Evolutionary conservation across 2,888 invertebrate species (phyloP), one percentile per base, ranked within the genome.

Genomic region (Nebria brevicollis): DNA sequence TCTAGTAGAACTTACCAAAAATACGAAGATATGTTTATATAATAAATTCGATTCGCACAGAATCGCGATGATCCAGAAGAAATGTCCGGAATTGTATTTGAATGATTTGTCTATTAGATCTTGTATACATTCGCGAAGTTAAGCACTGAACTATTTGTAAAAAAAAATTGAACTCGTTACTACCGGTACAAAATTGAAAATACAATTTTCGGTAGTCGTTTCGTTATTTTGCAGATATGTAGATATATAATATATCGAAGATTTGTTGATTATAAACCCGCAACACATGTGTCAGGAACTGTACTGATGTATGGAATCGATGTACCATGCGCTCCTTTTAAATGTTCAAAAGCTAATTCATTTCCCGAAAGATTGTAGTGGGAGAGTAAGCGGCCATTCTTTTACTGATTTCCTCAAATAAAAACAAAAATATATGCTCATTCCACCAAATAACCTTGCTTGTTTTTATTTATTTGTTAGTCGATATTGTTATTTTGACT

Each of bases 11-110:
- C 54, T 54, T 13, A 54, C 54, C 54, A 13, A 54, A 8, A 54
- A 54, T 54, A 54, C 8, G 54, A 54, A 1, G 54, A 54, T 54
- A 7, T 7, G 11, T 66, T 43, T 66, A 66, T 66, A 65, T n/a
- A 74, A 34, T n/a, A 41, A 20, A 75, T 80, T 72, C 75, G 66
- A 75, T 80, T 70, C 80, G 80, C 54, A 80, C 80, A 72, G 75
- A 80, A 43, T 77, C 72, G 41, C 79, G 80, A 74, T 66, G 77
- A 7, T 81, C 82, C 82, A 83, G 83, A 72, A 89, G 83, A 85
- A 89, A 90, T 66, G 89, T 91, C 82, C 91, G 89, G 85, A 91
- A 91, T 84, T 91, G 90, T 82, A 91, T 87, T 86, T 91, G 90
- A 82, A 91, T 91, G 78, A 91, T 90, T 87, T 89, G 87, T 83